A percentile compares a stretch with the other conserved stretches of the same genome.
These are phyloP conservation scores for Nothura maculosa DNA, from an alignment of 2,797 vertebrate species.

Conservation along the genomic window DNA sequence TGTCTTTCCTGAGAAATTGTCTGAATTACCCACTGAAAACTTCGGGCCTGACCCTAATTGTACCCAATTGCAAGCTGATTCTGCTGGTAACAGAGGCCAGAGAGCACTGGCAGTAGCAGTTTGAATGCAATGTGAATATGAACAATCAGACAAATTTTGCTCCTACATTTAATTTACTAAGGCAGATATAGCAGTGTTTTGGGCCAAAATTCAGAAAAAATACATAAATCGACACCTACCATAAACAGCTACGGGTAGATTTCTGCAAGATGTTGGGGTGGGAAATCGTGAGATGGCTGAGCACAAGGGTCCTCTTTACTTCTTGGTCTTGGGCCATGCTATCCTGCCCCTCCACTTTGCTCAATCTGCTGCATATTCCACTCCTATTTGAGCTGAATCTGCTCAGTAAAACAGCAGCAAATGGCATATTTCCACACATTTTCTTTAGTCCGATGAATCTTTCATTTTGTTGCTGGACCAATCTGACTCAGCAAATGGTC, in stretches of 20 bases:
- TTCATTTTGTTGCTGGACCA: not conserved
- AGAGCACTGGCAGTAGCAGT: fast-evolving
- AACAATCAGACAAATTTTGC: fast-evolving
- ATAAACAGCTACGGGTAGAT: not conserved
- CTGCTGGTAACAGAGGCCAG: not conserved
- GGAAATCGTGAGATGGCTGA: not conserved
- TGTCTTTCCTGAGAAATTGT: not conserved
- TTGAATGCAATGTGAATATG: not conserved
- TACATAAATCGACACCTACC: not conserved
- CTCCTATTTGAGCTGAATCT: not conserved
- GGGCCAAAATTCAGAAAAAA: not conserved
- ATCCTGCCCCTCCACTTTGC: not conserved
- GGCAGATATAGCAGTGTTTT: not conserved
- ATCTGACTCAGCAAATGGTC: not conserved
- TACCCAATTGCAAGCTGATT: not conserved
- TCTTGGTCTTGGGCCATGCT: not conserved
- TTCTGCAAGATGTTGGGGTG: not conserved
- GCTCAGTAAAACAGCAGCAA: not conserved
- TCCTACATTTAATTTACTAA: fast-evolving
- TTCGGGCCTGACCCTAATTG: not conserved
- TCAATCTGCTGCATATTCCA: not conserved
- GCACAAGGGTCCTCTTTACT: not conserved
- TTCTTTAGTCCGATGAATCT: not conserved
- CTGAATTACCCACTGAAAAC: not conserved
- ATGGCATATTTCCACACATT: not conserved